Base-by-base conservation (phyloP, 2,888 invertebrate species). In the Tenthredo livida region DNA sequence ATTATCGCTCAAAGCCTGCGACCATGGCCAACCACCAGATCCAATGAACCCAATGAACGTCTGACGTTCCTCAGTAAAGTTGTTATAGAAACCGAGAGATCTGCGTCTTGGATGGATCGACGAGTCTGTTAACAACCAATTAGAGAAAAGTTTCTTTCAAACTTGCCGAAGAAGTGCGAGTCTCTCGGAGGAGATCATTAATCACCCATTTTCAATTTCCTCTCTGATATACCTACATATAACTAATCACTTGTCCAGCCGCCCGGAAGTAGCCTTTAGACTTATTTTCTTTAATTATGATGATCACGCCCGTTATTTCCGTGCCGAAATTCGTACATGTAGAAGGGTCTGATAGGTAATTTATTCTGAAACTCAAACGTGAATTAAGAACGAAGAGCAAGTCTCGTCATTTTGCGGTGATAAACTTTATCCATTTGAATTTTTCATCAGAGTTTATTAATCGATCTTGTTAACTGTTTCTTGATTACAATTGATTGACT, bases 121-220 rank as follows among this genome's bases (percentile, higher is more conserved):
- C n/a, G 37, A 80, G 80, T 80, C 37, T 80, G 80, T 80, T 80
- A 80, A 80, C 61, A 80, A 80, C 80, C 80, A 80, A 80, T 80
- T 80, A 80, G 80, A 80, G 80, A 58, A 58, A 80, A 80, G 80
- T 80, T 80, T 80, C 61, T 40, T 43, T 33, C 6, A 37, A 83
- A 70, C 67, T 43, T 47, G 7, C 61, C 29, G 37, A 10, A 9
- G 7, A 40, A 61, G 6, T 21, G 80, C 40, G n/a, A 80, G 37
- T 80, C 80, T 80, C 61, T 61, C 40, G 40, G 15, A 61, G 21
- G 15, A 37, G 21, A 25, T 83, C 83, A 83, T 83, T 83, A 83
- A 83, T 83, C 82, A 83, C 67, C 37, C 67, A 50, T 21, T 65
- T 47, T 47, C 47, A 47, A 65, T 47, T 47, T 67, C 67, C 67